phyloP scores from a whole-genome alignment of 2,113 vertebrate species.

The Chelonoidis abingdonii region DNA sequence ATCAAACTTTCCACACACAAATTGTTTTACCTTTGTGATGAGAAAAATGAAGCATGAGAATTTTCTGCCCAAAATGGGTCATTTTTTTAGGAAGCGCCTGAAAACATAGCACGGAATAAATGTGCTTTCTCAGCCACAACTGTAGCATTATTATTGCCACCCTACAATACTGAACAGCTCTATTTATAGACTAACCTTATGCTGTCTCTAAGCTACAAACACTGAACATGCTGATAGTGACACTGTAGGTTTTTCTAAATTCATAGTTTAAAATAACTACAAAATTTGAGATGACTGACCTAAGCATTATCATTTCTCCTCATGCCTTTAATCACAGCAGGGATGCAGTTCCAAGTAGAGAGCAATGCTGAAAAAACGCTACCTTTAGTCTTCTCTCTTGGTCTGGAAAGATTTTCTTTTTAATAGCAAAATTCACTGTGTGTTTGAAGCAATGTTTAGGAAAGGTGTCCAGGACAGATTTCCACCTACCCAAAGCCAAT shows the following conservation, averaged over 20 bases:
- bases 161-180: background rate
- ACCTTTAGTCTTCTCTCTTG: background rate
- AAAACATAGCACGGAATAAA: background rate
- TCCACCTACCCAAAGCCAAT: background rate
- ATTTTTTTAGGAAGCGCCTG: background rate
- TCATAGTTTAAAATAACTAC: conserved; percentile 11
- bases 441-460: background rate
- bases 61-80: background rate
- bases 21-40: background rate
- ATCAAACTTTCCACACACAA: background rate
- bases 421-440: background rate
- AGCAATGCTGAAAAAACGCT: background rate
- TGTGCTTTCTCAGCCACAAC: background rate
- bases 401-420: background rate
- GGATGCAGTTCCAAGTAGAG: background rate
- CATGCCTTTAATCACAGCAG: background rate
- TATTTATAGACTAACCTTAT: background rate
- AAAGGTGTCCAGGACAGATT: background rate
- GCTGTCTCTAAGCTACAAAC: background rate
- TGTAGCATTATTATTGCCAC: background rate
- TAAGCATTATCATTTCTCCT: background rate
- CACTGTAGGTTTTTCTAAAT: background rate
- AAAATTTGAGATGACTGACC: background rate
- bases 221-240: background rate
- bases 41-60: background rate